Percentiles rank a stretch among this genome's conserved stretches.
Evolutionary conservation across 1,140 invertebrate species (phyloP).

Genomic region (Caerostris darwini): DNA sequence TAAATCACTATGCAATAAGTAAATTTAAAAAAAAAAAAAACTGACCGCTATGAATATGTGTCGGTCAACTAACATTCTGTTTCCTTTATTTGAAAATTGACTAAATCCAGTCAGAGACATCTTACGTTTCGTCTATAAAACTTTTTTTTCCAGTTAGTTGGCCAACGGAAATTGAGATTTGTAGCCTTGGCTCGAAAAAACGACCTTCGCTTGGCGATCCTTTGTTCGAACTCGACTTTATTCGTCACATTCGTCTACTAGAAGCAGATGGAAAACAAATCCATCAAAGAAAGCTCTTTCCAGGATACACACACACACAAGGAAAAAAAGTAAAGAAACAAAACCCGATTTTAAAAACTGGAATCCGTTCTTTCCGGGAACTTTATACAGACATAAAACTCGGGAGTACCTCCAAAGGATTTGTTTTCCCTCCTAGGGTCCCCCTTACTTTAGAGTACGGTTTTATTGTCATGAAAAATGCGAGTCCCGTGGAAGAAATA

Average conservation of each 20-base stretch:
- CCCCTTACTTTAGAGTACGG: neutral
- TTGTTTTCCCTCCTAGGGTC: neutral
- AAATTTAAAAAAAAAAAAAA: too few species aligned
- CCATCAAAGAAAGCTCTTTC: conserved; percentile 52
- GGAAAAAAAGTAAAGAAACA: neutral
- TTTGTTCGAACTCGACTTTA: conserved; percentile 16
- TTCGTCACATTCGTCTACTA: conserved; percentile 31
- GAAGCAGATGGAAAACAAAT: conserved; percentile 55
- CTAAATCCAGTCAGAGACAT: too few species aligned
- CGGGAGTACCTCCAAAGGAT: conserved; percentile 9
- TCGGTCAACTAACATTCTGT: too few species aligned
- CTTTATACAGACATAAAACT: conserved; percentile 58
- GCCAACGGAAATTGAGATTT: neutral
- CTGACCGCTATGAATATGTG: too few species aligned
- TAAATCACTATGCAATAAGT: too few species aligned
- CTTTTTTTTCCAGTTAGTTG: neutral
- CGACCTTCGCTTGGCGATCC: neutral
- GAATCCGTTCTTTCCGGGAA: conserved; percentile 15
- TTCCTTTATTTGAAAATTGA: too few species aligned
- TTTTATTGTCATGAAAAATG: conserved; percentile 67
- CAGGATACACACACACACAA: neutral
- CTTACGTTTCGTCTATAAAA: neutral
- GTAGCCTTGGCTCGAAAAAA: neutral
- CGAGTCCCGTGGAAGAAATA: conserved; percentile 18
- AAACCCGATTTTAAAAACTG: neutral